phyloP scores from a whole-genome alignment of 1,140 invertebrate species.

The Plectrocnemia conspersa region DNA sequence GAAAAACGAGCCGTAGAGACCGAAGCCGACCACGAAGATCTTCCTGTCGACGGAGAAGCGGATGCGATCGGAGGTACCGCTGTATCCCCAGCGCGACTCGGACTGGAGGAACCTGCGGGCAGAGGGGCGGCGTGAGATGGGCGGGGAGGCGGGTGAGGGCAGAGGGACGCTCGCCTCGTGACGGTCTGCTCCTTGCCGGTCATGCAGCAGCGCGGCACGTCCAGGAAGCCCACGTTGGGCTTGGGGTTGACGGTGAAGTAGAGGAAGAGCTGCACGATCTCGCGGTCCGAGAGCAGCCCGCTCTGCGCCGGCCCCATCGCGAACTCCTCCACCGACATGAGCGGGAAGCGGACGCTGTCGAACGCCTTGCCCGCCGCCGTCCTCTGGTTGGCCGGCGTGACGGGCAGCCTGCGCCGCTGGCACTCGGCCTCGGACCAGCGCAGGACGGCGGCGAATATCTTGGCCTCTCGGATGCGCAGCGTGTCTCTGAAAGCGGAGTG shows the following conservation, averaged over 20 bases:
- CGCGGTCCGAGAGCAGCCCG: slow-evolving; percentile 69
- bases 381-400: slow-evolving; percentile 68
- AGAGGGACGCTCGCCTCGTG: slow-evolving; percentile 40
- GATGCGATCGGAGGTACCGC: slow-evolving; percentile 79
- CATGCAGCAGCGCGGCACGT: slow-evolving; percentile 74
- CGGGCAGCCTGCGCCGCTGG: slow-evolving; percentile 57
- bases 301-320: slow-evolving; percentile 74
- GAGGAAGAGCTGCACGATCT: slow-evolving; percentile 73
- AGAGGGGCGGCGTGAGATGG: background rate
- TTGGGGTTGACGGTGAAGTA: slow-evolving; percentile 78
- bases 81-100: slow-evolving; percentile 83
- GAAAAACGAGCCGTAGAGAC: slow-evolving; percentile 82
- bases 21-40: slow-evolving; percentile 85
- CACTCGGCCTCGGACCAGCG: slow-evolving; percentile 82
- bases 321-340: slow-evolving; percentile 87
- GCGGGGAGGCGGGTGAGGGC: background rate
- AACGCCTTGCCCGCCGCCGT: slow-evolving; percentile 64
- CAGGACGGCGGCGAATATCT: slow-evolving; percentile 69
- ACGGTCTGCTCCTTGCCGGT: slow-evolving; percentile 79
- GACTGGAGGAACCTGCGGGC: slow-evolving; percentile 73
- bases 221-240: slow-evolving; percentile 66
- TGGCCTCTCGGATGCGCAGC: slow-evolving; percentile 73
- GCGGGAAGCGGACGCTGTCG: slow-evolving; percentile 73
- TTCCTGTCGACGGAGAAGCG: slow-evolving; percentile 77
- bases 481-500: slow-evolving; percentile 63